Evolutionary conservation across 2,888 invertebrate genomes (phyloP), one percentile per base, ranked within the genome.

Genomic region (Cephalotes varians): DNA sequence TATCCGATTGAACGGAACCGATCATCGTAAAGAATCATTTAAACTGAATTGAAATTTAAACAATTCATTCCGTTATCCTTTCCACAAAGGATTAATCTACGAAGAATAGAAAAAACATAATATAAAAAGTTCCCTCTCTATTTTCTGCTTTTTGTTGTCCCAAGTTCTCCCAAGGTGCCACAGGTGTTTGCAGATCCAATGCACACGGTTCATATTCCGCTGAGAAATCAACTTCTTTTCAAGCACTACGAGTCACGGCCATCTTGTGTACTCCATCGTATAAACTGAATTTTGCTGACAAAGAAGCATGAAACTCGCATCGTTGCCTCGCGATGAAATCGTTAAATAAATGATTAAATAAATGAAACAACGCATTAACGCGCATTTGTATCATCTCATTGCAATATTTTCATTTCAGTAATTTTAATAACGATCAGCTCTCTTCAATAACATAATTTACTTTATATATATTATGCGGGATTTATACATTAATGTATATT

Each of bases 221-320:
- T 21, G 81, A 83, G 86, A 85, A 86, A 87, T 86, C 86, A 83
- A 73, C 54, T 62, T 47, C 37, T 67, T 71, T 72, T 40, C n/a
- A 34, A 31, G 31, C 62, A 54, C 49, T 31, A 49, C 47, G 54
- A 58, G 15, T 51, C 51, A 62, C 51, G 40, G 62, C 73, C 44
- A 40, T n/a, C 28, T 77, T 31, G 9, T 77, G 31, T 56, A 56
- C 31, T 54, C 10, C 21, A 21, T 64, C 49, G 12, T 51, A 34
- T 34, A 54, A 69, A 54, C 18, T 44, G 37, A 69, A 77, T 69
- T 44, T 44, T 18, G 54, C 9, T 15, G 10, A 21, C 40, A 31
- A 4, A 77, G 21, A 54, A 31, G 25, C 2, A 9, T 34, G 28
- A 15, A 28, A 28, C 9, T 47, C n/a, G 47, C 47, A n/a, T 5